Evolutionary conservation across 2,113 vertebrate species (phyloP).

Genomic region (Rhinoderma darwinii): DNA sequence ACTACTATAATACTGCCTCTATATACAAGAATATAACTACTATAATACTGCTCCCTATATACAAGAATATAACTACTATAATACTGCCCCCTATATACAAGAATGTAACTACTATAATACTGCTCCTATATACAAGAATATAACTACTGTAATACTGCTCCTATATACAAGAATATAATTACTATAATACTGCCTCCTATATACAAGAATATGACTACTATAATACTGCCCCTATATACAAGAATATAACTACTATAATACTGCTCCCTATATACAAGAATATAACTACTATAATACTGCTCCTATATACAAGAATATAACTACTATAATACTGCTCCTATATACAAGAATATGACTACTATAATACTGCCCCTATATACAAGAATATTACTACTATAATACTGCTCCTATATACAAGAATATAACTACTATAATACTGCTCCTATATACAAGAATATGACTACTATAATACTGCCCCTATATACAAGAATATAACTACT

Average conservation of each 20-base stretch:
- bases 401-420: not conserved
- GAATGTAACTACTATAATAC: conserved; percentile 1
- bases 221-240: too few relatives aligned
- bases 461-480: conserved; percentile 7
- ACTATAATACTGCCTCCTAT: too few relatives aligned
- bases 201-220: not conserved
- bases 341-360: not conserved
- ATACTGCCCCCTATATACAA: not conserved
- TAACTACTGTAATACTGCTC: conserved; percentile 4
- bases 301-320: too few relatives aligned
- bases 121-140: conserved; percentile 1
- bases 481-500: conserved; percentile 14
- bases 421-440: conserved; percentile 14
- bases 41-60: not conserved
- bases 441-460: not conserved
- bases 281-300: too few relatives aligned
- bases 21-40: conserved; percentile 8
- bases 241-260: too few relatives aligned
- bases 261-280: too few relatives aligned
- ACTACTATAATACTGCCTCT: conserved; percentile 7
- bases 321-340: too few relatives aligned
- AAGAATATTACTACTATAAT: conserved; percentile 1
- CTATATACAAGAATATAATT: too few relatives aligned
- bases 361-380: not conserved
- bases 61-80: conserved; percentile 10